Percentiles rank a stretch among this genome's conserved stretches.
Conservation (phyloP, 1,140 invertebrate genomes). For the Papilio polyxenes region DNA sequence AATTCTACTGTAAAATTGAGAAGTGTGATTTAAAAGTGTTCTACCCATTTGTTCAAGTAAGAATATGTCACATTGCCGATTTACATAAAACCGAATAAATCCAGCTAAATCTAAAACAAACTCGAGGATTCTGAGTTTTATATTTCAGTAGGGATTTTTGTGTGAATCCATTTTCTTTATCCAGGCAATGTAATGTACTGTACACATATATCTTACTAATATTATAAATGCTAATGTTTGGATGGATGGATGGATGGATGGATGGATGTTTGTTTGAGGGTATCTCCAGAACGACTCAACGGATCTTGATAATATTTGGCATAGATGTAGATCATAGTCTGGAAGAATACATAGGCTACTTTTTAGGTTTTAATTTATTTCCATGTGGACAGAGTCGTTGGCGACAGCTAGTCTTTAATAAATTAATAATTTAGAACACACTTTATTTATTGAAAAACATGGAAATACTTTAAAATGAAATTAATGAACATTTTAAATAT, state of each 20-base stretch:
- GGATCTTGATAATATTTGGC: too few relatives aligned
- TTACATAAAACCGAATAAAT: slow-evolving; percentile 18
- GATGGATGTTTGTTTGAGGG: too few relatives aligned
- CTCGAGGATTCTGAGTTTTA: slow-evolving; percentile 12
- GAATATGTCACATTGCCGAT: not conserved
- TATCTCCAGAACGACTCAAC: too few relatives aligned
- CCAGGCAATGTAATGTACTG: not conserved
- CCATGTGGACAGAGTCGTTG: too few relatives aligned
- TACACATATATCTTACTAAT: too few relatives aligned
- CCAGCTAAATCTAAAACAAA: slow-evolving; percentile 18
- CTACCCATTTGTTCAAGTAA: slow-evolving; percentile 6
- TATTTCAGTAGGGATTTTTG: not conserved
- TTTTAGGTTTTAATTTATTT: too few relatives aligned
- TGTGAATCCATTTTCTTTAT: not conserved
- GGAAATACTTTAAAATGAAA: too few relatives aligned
- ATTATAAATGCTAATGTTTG: too few relatives aligned
- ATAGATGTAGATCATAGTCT: too few relatives aligned
- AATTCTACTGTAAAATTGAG: not conserved
- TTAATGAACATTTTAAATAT: too few relatives aligned
- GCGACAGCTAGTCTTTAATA: not conserved
- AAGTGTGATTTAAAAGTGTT: not conserved
- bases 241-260: too few relatives aligned
- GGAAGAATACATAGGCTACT: too few relatives aligned
- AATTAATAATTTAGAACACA: not conserved
- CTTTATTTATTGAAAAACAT: not conserved